Evolutionary conservation across 2,797 vertebrate species (phyloP).

Genomic region (Glossophaga mutica): DNA sequence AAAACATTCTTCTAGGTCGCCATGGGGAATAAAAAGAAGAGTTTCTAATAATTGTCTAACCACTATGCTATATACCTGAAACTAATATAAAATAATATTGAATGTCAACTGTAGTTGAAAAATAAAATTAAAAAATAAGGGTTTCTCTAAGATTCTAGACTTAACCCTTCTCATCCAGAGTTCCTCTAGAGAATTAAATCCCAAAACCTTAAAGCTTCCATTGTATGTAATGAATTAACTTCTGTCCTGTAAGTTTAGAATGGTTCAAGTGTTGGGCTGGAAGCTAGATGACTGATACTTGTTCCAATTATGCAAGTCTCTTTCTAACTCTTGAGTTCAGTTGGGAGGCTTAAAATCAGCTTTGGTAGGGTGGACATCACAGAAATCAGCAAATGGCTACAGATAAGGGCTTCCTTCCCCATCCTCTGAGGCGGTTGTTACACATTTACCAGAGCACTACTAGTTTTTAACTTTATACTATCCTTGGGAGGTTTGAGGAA

Average conservation of each 20-base stretch:
- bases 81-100: neutral
- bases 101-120: neutral
- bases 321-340: slow-evolving; percentile 3
- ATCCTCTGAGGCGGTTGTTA: neutral
- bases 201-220: neutral
- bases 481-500: neutral
- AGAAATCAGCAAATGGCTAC: neutral
- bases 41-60: neutral
- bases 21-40: neutral
- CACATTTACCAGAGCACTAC: neutral
- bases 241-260: neutral
- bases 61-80: neutral
- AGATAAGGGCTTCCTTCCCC: neutral
- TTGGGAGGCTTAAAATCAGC: neutral
- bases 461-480: neutral
- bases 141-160: slow-evolving; percentile 13
- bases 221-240: neutral
- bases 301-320: neutral
- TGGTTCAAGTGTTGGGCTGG: neutral
- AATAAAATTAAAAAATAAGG: neutral
- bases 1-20: neutral
- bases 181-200: slow-evolving; percentile 20
- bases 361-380: neutral
- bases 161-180: slow-evolving; percentile 9
- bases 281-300: neutral